These are phyloP conservation scores for Cheirogaleus major DNA, from an alignment of 2,797 vertebrate genomes.

Conservation along the genomic window DNA sequence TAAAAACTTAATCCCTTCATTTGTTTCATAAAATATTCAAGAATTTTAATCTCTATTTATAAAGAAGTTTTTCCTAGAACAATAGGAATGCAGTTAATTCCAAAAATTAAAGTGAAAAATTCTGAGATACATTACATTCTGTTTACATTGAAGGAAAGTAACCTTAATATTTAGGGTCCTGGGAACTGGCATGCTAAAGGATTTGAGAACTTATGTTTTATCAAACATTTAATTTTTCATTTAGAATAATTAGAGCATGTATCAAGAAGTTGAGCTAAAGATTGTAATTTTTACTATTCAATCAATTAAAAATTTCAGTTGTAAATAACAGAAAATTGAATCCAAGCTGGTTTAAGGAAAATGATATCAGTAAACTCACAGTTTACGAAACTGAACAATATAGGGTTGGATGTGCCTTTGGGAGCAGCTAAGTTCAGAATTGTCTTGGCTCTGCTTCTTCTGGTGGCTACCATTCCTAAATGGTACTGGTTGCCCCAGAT, in stretches of 20 bases:
- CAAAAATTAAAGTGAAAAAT: conserved; percentile 14
- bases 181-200: neutral
- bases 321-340: neutral
- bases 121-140: neutral
- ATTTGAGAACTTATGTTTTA: neutral
- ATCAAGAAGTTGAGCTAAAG: neutral
- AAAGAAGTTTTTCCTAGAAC: neutral
- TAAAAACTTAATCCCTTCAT: neutral
- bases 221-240: neutral
- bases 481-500: neutral
- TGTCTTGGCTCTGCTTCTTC: neutral
- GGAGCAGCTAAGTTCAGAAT: neutral
- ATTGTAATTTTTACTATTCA: neutral
- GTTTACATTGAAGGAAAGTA: neutral
- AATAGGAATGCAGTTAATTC: neutral
- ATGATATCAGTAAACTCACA: neutral
- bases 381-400: neutral
- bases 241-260: neutral
- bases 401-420: neutral
- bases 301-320: neutral
- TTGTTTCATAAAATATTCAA: neutral
- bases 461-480: neutral
- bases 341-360: neutral
- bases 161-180: neutral
- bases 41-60: conserved; percentile 4